phyloP scores from a whole-genome alignment of 1,140 invertebrate species.

The Dufourea novaeangliae region DNA sequence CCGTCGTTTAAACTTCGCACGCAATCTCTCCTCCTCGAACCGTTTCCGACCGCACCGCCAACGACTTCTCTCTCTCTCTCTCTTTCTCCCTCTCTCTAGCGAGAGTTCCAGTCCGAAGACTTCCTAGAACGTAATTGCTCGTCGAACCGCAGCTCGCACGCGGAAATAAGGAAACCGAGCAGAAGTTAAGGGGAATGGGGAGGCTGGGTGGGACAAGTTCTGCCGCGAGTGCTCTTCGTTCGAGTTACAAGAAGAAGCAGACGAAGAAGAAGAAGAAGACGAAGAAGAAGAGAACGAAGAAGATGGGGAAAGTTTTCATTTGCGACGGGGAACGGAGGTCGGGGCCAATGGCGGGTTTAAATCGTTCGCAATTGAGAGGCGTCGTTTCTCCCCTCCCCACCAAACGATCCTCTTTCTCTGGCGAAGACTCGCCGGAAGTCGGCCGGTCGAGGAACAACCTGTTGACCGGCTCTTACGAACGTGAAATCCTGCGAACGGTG shows the following conservation, averaged over 20 bases:
- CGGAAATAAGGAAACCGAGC: conserved; percentile 65
- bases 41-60: conserved; percentile 27
- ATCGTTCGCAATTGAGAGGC: conserved; percentile 65
- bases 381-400: conserved; percentile 36
- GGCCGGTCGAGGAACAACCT: conserved; percentile 58
- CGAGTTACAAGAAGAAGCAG: conserved; percentile 52
- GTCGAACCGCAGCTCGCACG: conserved; percentile 63
- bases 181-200: conserved; percentile 37
- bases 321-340: conserved; percentile 58
- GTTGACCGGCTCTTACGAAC: conserved; percentile 50
- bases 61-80: conserved; percentile 5
- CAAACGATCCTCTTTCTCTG: conserved; percentile 45
- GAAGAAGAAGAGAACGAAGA: conserved; percentile 25
- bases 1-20: conserved; percentile 22
- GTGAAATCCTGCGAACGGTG: conserved; percentile 25
- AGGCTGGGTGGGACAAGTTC: conserved; percentile 51
- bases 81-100: conserved; percentile 24
- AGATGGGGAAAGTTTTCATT: conserved; percentile 71
- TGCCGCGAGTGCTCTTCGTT: conserved; percentile 43
- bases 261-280: conserved; percentile 17
- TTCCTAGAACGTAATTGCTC: conserved; percentile 50
- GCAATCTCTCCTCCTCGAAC: conserved; percentile 29
- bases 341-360: conserved; percentile 61
- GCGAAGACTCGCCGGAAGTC: conserved; percentile 55
- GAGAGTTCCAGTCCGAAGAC: conserved; percentile 25